phyloP scores from a whole-genome alignment of 2,888 invertebrate species.

The Patella depressa region DNA sequence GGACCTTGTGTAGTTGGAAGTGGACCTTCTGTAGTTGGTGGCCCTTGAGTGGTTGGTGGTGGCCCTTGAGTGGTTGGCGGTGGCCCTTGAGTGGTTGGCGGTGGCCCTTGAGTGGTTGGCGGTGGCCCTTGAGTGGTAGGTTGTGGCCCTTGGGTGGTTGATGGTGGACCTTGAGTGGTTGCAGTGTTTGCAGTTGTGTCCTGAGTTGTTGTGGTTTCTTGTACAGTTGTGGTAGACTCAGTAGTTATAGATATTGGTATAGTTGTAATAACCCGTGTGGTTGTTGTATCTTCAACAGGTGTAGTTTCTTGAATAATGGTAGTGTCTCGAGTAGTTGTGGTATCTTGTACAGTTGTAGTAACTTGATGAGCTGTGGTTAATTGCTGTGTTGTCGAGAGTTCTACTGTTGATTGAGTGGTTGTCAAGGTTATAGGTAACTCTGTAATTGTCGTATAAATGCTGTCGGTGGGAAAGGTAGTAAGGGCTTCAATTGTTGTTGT shows the following conservation, averaged over 20 bases:
- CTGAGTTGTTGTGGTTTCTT: slow-evolving; percentile 13
- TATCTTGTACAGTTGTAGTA: not conserved
- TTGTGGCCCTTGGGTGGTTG: slow-evolving; percentile 14
- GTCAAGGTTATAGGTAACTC: not conserved
- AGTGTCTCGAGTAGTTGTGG: slow-evolving; percentile 11
- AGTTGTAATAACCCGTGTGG: slow-evolving; percentile 12
- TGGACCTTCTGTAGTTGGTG: slow-evolving; percentile 7
- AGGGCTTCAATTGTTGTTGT: slow-evolving; percentile 6
- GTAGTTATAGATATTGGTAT: slow-evolving; percentile 21
- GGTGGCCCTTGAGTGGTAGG: not conserved
- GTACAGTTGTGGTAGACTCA: not conserved
- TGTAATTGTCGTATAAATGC: not conserved
- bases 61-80: not conserved
- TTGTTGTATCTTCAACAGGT: not conserved
- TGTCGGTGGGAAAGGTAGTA: not conserved
- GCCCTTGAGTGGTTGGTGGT: slow-evolving; percentile 13
- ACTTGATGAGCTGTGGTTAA: not conserved
- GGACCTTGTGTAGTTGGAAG: not conserved
- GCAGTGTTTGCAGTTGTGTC: slow-evolving; percentile 11
- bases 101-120: slow-evolving; percentile 1
- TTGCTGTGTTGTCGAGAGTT: not conserved
- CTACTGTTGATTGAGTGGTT: not conserved
- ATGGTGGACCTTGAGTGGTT: slow-evolving; percentile 15
- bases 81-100: not conserved
- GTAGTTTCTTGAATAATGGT: slow-evolving; percentile 8